Evolutionary conservation across 1,140 invertebrate genomes (phyloP).

Genomic region (Drosophila micromelanica): DNA sequence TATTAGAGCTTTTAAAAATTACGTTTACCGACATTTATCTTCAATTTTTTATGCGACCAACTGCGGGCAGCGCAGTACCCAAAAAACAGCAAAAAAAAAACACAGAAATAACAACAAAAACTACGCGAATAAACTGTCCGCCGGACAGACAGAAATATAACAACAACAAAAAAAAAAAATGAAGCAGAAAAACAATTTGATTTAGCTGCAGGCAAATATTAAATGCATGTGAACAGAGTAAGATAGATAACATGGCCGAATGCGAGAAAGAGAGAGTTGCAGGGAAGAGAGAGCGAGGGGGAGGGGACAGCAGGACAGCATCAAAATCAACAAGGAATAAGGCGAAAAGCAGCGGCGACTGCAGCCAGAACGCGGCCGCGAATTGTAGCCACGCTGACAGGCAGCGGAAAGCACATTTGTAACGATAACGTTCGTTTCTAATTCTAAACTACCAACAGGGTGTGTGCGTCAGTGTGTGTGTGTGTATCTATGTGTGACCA

Average conservation of each 20-base stretch:
- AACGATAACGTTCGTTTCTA: slow-evolving; percentile 80
- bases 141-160: neutral
- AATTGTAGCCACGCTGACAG: slow-evolving; percentile 74
- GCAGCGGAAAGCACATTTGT: slow-evolving; percentile 78
- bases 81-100: slow-evolving; percentile 6
- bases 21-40: slow-evolving; percentile 69
- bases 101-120: slow-evolving; percentile 7
- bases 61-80: neutral
- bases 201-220: slow-evolving; percentile 73
- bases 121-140: slow-evolving; percentile 14
- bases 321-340: slow-evolving; percentile 61
- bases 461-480: slow-evolving; percentile 10
- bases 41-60: slow-evolving; percentile 52
- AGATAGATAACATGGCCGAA: neutral
- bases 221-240: slow-evolving; percentile 53
- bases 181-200: slow-evolving; percentile 71
- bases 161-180: slow-evolving; percentile 41
- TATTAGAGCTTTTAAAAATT: slow-evolving; percentile 69
- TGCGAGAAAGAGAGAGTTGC: neutral
- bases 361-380: slow-evolving; percentile 44
- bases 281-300: neutral
- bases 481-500: slow-evolving; percentile 62
- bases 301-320: slow-evolving; percentile 37
- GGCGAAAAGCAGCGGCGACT: slow-evolving; percentile 23
- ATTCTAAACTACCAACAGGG: slow-evolving; percentile 55